These are phyloP conservation scores for Sinocyclocheilus rhinocerous DNA, from an alignment of 2,113 vertebrate species.

Conservation along the genomic window DNA sequence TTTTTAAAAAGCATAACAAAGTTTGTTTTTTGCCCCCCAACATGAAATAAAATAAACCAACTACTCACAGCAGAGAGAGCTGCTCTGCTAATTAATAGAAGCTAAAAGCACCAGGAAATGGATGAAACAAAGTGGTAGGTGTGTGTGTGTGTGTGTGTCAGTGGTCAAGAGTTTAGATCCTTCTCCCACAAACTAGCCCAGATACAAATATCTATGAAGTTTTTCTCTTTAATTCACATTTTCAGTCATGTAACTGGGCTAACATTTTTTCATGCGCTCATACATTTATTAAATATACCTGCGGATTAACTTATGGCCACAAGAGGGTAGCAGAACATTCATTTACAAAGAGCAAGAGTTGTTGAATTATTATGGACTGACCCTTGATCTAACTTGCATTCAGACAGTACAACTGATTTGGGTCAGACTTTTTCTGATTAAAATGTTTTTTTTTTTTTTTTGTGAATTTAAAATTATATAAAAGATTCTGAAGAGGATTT, in stretches of 20 bases:
- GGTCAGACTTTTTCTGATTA: neutral
- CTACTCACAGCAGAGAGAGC: neutral
- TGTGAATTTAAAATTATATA: neutral
- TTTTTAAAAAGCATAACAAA: neutral
- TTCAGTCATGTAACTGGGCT: neutral
- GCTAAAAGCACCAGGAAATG: slow-evolving; percentile 20
- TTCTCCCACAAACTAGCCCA: neutral
- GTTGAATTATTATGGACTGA: neutral
- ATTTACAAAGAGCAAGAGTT: neutral
- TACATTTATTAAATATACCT: neutral
- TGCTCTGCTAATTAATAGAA: slow-evolving; percentile 24
- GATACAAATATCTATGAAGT: neutral
- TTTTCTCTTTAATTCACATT: neutral
- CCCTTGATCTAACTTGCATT: neutral
- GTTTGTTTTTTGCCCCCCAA: neutral
- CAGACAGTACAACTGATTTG: neutral
- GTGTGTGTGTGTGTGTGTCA: neutral
- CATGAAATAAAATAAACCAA: slow-evolving; percentile 19
- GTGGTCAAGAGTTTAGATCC: neutral
- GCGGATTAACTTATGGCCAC: slow-evolving; percentile 10
- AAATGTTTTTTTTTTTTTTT: neutral
- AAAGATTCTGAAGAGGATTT: neutral
- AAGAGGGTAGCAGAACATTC: slow-evolving; percentile 19
- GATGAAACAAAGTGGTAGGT: neutral
- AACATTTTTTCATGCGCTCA: neutral